A percentile compares a stretch with the other conserved stretches of the same genome.
phyloP scores from a whole-genome alignment of 2,888 invertebrate species.

The Acleris laterana region DNA sequence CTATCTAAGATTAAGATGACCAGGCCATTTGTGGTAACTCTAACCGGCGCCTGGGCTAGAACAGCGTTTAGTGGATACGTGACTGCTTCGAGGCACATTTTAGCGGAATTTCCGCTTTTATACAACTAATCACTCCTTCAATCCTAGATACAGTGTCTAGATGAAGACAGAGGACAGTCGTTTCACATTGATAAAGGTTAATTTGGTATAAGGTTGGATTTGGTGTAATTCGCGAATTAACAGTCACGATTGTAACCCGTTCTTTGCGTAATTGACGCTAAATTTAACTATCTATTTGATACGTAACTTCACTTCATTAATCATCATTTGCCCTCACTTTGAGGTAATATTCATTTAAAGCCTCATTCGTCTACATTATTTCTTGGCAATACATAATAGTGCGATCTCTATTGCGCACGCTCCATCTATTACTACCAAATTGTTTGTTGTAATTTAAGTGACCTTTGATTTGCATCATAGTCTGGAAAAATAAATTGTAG shows the following conservation, averaged over 20 bases:
- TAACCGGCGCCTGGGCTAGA: constrained; percentile 21
- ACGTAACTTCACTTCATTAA: constrained; percentile 14
- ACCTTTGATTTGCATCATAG: no score
- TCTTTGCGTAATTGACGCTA: neutral
- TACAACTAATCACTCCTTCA: neutral
- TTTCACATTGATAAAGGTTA: neutral
- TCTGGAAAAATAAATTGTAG: no score
- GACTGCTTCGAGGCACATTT: constrained; percentile 18
- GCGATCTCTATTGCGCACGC: neutral
- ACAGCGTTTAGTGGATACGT: constrained; percentile 21
- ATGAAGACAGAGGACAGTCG: neutral
- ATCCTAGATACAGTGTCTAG: neutral
- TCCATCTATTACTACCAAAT: constrained; percentile 4
- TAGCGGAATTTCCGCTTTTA: neutral
- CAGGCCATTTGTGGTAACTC: constrained; percentile 33
- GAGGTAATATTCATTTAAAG: constrained; percentile 1
- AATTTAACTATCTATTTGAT: constrained; percentile 3
- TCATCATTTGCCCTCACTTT: constrained; percentile 13
- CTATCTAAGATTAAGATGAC: constrained; percentile 35
- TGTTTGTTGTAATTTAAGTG: no score
- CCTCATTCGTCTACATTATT: constrained; percentile 8
- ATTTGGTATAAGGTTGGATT: neutral
- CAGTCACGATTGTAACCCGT: neutral
- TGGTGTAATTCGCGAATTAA: neutral
- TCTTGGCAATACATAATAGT: constrained; percentile 10